Base-by-base conservation (phyloP, 2,113 vertebrate species). In the Nansenia antarctica region DNA sequence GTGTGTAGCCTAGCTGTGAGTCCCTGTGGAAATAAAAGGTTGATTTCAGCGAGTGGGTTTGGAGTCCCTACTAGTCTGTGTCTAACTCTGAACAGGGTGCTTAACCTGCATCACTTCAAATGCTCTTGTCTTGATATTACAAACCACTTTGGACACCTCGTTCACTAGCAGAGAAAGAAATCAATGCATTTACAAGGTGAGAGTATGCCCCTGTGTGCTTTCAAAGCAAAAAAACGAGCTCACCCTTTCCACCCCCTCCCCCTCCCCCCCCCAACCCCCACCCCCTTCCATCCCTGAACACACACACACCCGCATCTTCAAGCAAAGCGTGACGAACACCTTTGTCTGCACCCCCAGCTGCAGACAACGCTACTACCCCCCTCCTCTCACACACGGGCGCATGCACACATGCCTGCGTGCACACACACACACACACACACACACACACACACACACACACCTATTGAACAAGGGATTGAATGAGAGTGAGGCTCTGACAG, bases 271-370 rank as follows among this genome's bases (percentile, higher is more conserved):
- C 7, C 26, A 6, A 64, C 67, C 69, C 80, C 59, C 47, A 12
- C 73, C 69, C 70, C 72, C 73, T 73, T 71, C 65, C 62, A 37
- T 71, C 75, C 70, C 71, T 76, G 42, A 81, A 45, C 5, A 29
- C 37, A 45, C 61, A 47, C 62, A 64, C 62, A 64, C 15, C 7
- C 35, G n/a, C 34, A 47, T 20, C 7, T 35, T 5, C 58, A 22
- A 49, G 58, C 77, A 53, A 86, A 87, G 85, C 59, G 12, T 55
- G 74, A 52, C 27, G 37, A 76, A 76, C 85, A 85, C 83, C 87
- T 86, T 88, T 85, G 85, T 85, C 80, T 79, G 39, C 72, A 71
- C 54, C 82, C n/a, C 83, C 84, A 88, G 82, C 83, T 86, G 86
- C 78, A 66, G 60, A 9, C 66, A 65, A 73, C 63, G 75, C 26